Conservation (phyloP, 2,888 invertebrate genomes). For the Salpingus planirostris region DNA sequence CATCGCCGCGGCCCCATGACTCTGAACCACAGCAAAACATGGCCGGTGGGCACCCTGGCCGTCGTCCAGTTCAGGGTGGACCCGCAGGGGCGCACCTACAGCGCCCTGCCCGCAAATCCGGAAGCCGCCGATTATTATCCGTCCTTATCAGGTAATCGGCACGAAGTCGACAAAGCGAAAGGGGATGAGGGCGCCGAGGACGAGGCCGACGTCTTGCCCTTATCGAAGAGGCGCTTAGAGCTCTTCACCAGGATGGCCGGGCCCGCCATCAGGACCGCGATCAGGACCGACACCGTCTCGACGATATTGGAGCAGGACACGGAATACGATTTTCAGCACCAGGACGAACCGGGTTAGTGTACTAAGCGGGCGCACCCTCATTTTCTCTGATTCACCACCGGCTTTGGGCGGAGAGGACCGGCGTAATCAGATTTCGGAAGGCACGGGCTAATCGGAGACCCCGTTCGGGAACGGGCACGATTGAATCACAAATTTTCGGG, state of each 20-base stretch:
- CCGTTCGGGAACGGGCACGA: too few species aligned
- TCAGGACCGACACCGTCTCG: slow-evolving; percentile 38
- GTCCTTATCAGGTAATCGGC: too few species aligned
- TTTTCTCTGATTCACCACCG: too few species aligned
- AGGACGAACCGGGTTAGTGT: slow-evolving; percentile 23
- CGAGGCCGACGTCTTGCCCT: slow-evolving; percentile 20
- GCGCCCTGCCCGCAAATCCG: too few species aligned
- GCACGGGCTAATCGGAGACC: too few species aligned
- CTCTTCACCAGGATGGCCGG: slow-evolving; percentile 30
- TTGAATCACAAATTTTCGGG: too few species aligned
- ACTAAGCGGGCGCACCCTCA: too few species aligned
- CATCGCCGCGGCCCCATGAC: slow-evolving; percentile 25
- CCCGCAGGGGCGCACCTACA: slow-evolving; percentile 37
- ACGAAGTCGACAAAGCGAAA: too few species aligned
- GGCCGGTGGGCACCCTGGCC: slow-evolving; percentile 40
- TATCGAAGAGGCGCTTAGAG: slow-evolving; percentile 31
- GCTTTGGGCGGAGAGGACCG: too few species aligned
- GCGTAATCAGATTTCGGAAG: too few species aligned
- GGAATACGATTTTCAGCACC: slow-evolving; percentile 26
- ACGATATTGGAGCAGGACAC: slow-evolving; percentile 35
- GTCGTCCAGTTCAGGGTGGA: slow-evolving; percentile 40
- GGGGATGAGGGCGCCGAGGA: slow-evolving; percentile 4
- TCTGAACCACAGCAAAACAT: slow-evolving; percentile 42
- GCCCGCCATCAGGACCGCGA: slow-evolving; percentile 20
- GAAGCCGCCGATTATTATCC: too few species aligned